Percentiles rank a stretch among this genome's conserved stretches.
Conservation (phyloP, 2,797 vertebrate species). For the Pantherophis vulpinus region DNA sequence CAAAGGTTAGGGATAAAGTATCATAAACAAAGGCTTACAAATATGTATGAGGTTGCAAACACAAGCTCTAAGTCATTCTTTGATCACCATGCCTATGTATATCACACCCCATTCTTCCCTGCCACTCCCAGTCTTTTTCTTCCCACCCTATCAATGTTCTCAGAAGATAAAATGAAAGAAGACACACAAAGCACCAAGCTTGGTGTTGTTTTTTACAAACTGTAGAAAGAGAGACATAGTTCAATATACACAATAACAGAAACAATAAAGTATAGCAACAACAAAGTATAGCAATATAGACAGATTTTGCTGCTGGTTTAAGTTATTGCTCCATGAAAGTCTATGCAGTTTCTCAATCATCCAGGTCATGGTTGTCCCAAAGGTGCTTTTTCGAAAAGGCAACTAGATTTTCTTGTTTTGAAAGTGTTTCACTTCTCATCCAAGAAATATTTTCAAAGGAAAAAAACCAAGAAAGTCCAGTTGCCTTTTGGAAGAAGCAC, state of each 20-base stretch:
- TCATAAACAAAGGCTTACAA: not conserved
- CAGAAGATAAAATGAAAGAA: not conserved
- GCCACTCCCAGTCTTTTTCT: not conserved
- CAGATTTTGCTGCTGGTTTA: not conserved
- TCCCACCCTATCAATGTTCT: not conserved
- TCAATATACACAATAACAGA: not conserved
- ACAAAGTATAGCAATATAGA: not conserved
- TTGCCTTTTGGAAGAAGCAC: not conserved
- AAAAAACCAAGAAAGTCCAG: not conserved
- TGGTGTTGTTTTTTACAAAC: not conserved
- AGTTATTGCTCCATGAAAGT: not conserved
- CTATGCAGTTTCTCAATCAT: not conserved
- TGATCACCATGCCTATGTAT: not conserved
- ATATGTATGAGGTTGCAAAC: not conserved
- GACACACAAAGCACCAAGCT: not conserved
- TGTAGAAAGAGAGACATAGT: not conserved
- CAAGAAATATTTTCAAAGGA: not conserved
- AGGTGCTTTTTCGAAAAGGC: not conserved
- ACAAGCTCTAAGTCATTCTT: not conserved
- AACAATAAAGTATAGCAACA: not conserved
- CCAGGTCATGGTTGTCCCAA: not conserved
- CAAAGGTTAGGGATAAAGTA: not conserved
- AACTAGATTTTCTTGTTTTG: not conserved
- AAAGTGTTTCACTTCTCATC: not conserved
- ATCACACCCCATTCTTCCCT: not conserved